Evolutionary conservation across 2,888 invertebrate genomes (phyloP), one percentile per base, ranked within the genome.

Genomic region (Meteorus colon): DNA sequence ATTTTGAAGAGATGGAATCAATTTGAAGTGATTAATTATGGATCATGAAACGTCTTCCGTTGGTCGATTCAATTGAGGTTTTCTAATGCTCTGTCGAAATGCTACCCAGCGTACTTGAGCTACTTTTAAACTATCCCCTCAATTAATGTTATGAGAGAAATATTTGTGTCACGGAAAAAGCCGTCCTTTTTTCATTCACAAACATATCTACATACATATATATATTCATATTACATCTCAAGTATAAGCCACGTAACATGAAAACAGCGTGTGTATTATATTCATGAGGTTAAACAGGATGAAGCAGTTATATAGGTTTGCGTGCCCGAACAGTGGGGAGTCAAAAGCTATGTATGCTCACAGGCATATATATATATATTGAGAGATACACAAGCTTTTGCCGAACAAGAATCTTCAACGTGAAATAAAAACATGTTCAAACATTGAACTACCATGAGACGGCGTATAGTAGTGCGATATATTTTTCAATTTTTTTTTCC

Each of bases 261-360:
- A 67, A 63, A 37, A 65, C 34, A 65, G 41, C 14, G 65, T 65
- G n/a, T 34, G 63, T 55, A 8, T 55, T 29, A 67, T 48, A 68
- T 31, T 70, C 66, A 68, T 65, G 72, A 79, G 79, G 80, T 82
- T 82, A 82, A 80, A 83, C 82, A 84, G 84, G 82, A 85, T 85
- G 82, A 85, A 85, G 84, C 84, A 77, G 85, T 85, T 85, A 84
- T 77, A 55, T 63, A 65, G 65, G 79, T 81, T 82, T 81, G 83
- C 85, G 83, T 85, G 84, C 79, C 75, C 60, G 69, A 73, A 41
- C 66, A 65, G 68, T 71, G 59, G 45, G 62, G 55, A 62, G 68
- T 73, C 51, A 19, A 66, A 72, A 72, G 69, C 29, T 65, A 63
- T 51, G 19, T 27, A 55, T 55, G n/a, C 34, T 66, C 48, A 60